Percentiles rank a stretch among this genome's conserved stretches.
Conservation (phyloP, 2,888 invertebrate genomes). For the Nemotelus nigrinus region DNA sequence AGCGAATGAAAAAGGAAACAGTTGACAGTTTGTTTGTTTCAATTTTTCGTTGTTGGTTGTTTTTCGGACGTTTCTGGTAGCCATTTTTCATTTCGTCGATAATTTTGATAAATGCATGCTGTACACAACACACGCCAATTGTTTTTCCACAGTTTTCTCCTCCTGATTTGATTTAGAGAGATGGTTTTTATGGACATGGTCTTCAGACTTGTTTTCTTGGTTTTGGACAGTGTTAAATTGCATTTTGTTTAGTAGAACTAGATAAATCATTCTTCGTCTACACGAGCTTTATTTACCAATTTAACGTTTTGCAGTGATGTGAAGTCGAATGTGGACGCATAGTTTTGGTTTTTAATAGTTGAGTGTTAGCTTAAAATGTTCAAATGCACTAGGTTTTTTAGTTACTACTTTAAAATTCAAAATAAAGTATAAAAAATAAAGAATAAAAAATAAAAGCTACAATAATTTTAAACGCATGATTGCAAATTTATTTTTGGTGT, state of each 20-base stretch:
- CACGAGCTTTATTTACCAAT: too few relatives aligned
- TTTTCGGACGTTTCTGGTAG: conserved; percentile 22
- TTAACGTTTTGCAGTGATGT: not conserved
- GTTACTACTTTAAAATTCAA: too few relatives aligned
- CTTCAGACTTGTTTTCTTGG: not conserved
- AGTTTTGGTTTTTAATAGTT: not conserved
- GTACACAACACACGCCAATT: not conserved
- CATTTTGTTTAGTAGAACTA: conserved; percentile 40
- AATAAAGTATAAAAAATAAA: too few relatives aligned
- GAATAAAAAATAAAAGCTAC: too few relatives aligned
- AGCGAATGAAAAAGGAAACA: conserved; percentile 3
- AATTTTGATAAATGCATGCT: conserved; percentile 45
- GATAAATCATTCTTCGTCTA: not conserved
- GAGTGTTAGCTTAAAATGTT: too few relatives aligned
- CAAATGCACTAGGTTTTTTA: too few relatives aligned
- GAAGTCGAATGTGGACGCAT: conserved; percentile 15
- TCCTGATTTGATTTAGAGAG: conserved; percentile 33
- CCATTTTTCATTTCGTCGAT: conserved; percentile 44
- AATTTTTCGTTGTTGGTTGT: conserved; percentile 29
- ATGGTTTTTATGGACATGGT: conserved; percentile 16
- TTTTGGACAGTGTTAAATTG: conserved; percentile 11
- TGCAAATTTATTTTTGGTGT: too few relatives aligned
- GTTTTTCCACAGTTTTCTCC: conserved; percentile 11
- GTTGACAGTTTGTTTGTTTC: conserved; percentile 45
- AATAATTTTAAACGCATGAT: too few relatives aligned